Base-by-base conservation (phyloP, 2,888 invertebrate species). In the Oasisia sp. region DNA sequence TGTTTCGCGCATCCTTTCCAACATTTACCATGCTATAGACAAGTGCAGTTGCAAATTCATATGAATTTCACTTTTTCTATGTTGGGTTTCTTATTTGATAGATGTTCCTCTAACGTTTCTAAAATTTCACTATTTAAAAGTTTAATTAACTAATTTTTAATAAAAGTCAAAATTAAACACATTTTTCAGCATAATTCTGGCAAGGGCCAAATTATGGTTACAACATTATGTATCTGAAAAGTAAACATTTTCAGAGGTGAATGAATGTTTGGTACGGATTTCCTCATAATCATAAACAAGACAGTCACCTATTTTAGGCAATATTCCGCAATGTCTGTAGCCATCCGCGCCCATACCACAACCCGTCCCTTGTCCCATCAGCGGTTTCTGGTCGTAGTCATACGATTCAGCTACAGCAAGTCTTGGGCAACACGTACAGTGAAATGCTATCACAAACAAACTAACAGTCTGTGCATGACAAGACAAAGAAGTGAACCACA, bases 401-500 rank as follows among this genome's bases (percentile, higher is more conserved):
- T 74, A 19, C n/a, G 27, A 74, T 74, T 74, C 74, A 27, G 74
- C 74, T 14, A n/a, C n/a, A 27, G 74, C 5, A 74, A 74, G 74
- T 74, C 19, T 74, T 27, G 27, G n/a, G 7, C 74, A 74, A 74
- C 74, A 74, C n/a, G 7, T 74, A n/a, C 74, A 74, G 27, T 74
- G 74, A 74, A 74, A 74, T 74, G 74, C 74, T 27, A 74, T 74
- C n/a, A 74, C 7, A 27, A 74, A 74, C 74, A 74, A 74, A 74
- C 74, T 74, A n/a, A 74, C 74, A 74, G 74, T 74, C n/a, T 7
- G 14, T 74, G 27, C 14, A 7, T 74, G 19, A 74, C 27, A 74
- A 74, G 74, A 19, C 74, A 74, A 74, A 74, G 74, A 74, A 74
- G 74, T 74, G n/a, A 74, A 74, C 74, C 74, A 74, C 19, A 74